These are phyloP conservation scores for Drosophila paranaensis DNA, from an alignment of 2,888 invertebrate genomes.

Conservation along the genomic window DNA sequence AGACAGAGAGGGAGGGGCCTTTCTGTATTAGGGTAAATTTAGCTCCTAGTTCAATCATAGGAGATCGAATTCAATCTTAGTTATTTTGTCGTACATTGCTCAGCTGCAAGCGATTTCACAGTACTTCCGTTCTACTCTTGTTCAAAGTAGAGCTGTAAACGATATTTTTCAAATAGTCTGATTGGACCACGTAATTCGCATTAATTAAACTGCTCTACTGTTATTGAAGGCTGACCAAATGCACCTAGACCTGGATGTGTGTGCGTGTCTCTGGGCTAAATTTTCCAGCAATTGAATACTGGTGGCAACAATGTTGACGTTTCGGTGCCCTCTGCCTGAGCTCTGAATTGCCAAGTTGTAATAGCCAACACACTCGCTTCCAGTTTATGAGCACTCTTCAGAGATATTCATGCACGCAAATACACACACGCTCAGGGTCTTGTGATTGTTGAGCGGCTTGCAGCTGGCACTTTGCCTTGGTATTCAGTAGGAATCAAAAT, in stretches of 20 bases:
- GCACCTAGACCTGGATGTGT: background rate
- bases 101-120: background rate
- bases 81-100: background rate
- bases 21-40: too few relatives aligned
- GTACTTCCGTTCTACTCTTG: background rate
- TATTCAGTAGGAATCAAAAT: slow-evolving; percentile 34
- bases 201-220: background rate
- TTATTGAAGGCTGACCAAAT: background rate
- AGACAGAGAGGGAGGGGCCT: too few relatives aligned
- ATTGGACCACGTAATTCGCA: background rate
- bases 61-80: too few relatives aligned
- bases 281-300: slow-evolving; percentile 66
- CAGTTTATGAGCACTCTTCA: slow-evolving; percentile 36
- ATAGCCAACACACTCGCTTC: slow-evolving; percentile 4
- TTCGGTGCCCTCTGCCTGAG: slow-evolving; percentile 22
- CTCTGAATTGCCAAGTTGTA: slow-evolving; percentile 33
- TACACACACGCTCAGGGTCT: background rate
- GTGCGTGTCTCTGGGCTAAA: slow-evolving; percentile 16
- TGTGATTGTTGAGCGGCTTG: slow-evolving; percentile 25
- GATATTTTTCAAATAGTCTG: background rate
- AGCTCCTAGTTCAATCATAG: too few relatives aligned
- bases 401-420: slow-evolving; percentile 3
- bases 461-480: slow-evolving; percentile 46
- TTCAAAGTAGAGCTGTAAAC: too few relatives aligned
- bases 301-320: slow-evolving; percentile 29